phyloP scores from a whole-genome alignment of 2,797 vertebrate genomes.

The Neomorphus geoffroyi region DNA sequence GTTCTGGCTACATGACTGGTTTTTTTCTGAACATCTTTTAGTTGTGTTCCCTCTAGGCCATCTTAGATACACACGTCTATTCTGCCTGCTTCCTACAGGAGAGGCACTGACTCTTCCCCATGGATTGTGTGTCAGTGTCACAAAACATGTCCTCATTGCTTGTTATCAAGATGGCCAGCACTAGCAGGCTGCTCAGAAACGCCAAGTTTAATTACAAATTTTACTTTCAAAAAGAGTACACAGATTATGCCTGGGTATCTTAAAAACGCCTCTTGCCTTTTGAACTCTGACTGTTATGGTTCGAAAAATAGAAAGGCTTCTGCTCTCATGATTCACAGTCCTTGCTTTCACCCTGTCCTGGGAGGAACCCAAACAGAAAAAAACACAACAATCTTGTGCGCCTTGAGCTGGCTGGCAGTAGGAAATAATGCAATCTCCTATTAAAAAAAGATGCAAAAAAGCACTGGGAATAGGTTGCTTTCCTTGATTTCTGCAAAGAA shows the following conservation, averaged over 20 bases:
- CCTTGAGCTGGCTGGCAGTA: neutral
- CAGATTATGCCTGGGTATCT: neutral
- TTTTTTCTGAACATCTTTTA: neutral
- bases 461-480: fast-evolving
- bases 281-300: neutral
- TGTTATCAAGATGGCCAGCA: neutral
- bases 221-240: neutral
- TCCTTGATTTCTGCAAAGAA: neutral
- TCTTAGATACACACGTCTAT: neutral
- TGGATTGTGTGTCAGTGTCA: neutral
- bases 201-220: constrained; percentile 28
- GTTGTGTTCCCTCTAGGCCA: neutral
- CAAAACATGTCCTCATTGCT: constrained; percentile 4
- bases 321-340: neutral
- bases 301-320: neutral
- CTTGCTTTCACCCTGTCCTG: constrained; percentile 37
- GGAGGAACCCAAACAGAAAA: neutral
- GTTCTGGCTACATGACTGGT: neutral
- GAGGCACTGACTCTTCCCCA: neutral
- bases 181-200: constrained; percentile 36
- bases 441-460: neutral
- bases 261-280: neutral
- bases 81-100: neutral
- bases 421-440: neutral
- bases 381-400: neutral